phyloP scores from a whole-genome alignment of 2,113 vertebrate species.

The Thamnophis sirtalis region DNA sequence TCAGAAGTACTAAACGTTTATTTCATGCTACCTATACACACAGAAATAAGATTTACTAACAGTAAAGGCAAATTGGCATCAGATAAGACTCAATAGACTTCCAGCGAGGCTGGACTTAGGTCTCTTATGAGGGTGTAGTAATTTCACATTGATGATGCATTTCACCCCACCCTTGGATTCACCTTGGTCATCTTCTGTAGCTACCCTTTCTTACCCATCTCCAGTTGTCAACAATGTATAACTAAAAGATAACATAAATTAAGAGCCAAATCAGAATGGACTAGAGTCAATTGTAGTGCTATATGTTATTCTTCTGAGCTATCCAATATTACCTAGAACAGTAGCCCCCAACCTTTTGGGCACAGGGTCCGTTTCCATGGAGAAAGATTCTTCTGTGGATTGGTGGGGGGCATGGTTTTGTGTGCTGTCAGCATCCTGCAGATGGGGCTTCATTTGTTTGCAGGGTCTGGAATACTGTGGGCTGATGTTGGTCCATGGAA shows the following conservation, averaged over 20 bases:
- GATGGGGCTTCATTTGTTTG: no score
- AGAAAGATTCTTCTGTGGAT: no score
- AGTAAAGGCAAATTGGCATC: not conserved
- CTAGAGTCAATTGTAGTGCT: not conserved
- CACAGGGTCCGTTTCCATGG: no score
- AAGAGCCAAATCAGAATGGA: not conserved
- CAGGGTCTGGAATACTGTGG: no score
- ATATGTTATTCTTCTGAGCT: not conserved
- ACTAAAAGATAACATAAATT: not conserved
- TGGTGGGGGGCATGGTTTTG: no score
- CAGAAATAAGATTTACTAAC: not conserved
- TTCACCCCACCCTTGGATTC: not conserved
- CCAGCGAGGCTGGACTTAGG: not conserved
- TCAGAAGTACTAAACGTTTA: not conserved
- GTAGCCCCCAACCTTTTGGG: no score
- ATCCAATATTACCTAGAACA: not conserved
- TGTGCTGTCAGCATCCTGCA: no score
- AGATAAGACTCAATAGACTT: not conserved
- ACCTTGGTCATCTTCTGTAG: not conserved
- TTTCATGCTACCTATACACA: not conserved
- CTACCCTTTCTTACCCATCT: not conserved
- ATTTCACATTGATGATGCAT: not conserved
- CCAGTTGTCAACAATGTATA: not conserved
- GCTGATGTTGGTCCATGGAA: no score
- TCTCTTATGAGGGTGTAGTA: not conserved